These are phyloP conservation scores for Geopemphigus sp. DNA, from an alignment of 1,140 invertebrate species.

Conservation along the genomic window DNA sequence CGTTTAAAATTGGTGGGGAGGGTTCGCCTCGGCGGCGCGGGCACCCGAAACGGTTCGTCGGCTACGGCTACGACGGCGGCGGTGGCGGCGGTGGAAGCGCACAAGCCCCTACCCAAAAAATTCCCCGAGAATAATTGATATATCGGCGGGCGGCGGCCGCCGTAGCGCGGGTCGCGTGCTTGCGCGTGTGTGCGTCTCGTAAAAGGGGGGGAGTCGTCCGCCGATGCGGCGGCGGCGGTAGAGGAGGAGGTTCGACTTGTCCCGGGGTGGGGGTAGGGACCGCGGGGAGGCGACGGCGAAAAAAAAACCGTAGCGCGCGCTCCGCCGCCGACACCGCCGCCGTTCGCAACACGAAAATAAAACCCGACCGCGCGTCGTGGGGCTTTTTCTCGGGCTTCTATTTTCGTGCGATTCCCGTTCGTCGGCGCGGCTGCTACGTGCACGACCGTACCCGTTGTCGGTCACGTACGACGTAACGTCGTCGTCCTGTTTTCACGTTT, in stretches of 20 bases:
- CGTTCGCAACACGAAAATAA: constrained; percentile 36
- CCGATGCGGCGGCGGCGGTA: not conserved
- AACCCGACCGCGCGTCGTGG: not conserved
- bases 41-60: constrained; percentile 37
- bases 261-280: not conserved
- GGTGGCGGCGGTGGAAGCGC: constrained; percentile 4
- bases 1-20: constrained; percentile 43
- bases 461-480: too few relatives aligned
- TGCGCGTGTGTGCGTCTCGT: not conserved
- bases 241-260: not conserved
- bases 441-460: too few relatives aligned
- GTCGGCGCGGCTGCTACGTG: too few relatives aligned
- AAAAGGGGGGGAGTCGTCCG: not conserved
- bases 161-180: not conserved
- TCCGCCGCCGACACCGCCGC: not conserved
- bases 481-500: not conserved
- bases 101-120: constrained; percentile 36
- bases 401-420: constrained; percentile 24
- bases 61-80: not conserved
- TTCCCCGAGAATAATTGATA: constrained; percentile 41
- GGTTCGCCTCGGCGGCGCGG: constrained; percentile 28
- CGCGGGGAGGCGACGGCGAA: constrained; percentile 22
- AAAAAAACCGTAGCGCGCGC: not conserved
- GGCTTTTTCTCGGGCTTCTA: constrained; percentile 34
- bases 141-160: not conserved